Evolutionary conservation across 2,888 invertebrate genomes (phyloP).

Genomic region (Dryococelus australis): DNA sequence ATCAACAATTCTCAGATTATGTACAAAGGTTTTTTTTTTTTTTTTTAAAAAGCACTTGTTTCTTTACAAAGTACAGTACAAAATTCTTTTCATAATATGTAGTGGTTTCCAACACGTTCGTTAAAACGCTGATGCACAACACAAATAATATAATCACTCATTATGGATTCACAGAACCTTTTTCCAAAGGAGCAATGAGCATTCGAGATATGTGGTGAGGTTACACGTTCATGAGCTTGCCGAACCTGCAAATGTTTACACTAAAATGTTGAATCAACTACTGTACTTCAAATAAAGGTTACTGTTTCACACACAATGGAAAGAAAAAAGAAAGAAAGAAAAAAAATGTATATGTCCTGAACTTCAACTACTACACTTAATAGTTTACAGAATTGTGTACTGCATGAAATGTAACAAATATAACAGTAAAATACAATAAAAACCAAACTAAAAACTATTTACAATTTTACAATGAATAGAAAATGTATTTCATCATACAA

Average conservation of each 20-base stretch:
- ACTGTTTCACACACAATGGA: too few relatives aligned
- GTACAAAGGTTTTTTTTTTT: constrained; percentile 38
- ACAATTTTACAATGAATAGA: too few relatives aligned
- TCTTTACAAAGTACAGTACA: constrained; percentile 24
- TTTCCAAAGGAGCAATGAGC: not conserved
- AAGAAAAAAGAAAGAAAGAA: too few relatives aligned
- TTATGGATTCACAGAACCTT: not conserved
- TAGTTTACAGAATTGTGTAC: too few relatives aligned
- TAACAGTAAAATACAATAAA: too few relatives aligned
- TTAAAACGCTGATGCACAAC: not conserved
- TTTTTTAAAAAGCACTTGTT: constrained; percentile 36
- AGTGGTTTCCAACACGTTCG: not conserved
- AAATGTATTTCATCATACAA: too few relatives aligned
- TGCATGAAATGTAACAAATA: too few relatives aligned
- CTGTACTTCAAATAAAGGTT: too few relatives aligned
- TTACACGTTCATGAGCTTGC: not conserved
- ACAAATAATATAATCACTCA: not conserved
- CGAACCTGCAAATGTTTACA: not conserved
- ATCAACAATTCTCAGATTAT: constrained; percentile 42
- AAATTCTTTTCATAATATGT: not conserved
- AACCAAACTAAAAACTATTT: too few relatives aligned
- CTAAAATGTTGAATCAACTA: too few relatives aligned
- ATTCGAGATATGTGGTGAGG: not conserved
- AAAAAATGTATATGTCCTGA: too few relatives aligned
- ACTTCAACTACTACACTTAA: too few relatives aligned